Conservation (phyloP, 2,888 invertebrate species). For the Artemia sinica region DNA sequence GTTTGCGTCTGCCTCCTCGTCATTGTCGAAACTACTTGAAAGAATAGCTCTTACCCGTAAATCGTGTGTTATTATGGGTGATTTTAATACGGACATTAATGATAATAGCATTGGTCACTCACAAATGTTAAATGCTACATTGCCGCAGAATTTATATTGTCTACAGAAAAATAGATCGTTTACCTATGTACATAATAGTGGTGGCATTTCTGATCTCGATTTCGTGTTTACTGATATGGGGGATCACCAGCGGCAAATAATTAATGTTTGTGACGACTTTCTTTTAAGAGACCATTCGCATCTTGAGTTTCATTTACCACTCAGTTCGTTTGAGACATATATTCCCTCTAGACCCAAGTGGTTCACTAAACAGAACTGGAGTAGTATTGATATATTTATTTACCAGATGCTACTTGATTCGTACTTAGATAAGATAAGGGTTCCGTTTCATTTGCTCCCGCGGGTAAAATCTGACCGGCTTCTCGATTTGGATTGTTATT, state of each 20-base stretch:
- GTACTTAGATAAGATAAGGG: constrained; percentile 9
- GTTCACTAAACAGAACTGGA: constrained; percentile 2
- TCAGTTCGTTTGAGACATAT: no score
- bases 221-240: constrained; percentile 6
- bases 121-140: constrained; percentile 9
- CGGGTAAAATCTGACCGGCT: no score
- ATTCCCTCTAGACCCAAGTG: no score
- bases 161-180: constrained; percentile 5
- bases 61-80: no score
- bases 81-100: no score
- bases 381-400: neutral
- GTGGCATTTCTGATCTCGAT: constrained; percentile 6
- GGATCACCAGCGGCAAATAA: constrained; percentile 7
- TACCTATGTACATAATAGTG: no score
- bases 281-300: constrained; percentile 5
- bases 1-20: neutral
- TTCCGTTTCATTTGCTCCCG: constrained; percentile 9
- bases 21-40: no score
- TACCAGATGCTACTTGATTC: constrained; percentile 1
- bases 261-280: neutral
- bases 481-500: constrained; percentile 12
- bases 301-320: no score
- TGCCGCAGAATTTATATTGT: constrained; percentile 6
- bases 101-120: no score
- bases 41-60: no score